Evolutionary conservation across 2,888 invertebrate species (phyloP).

Genomic region (Thereva nobilitata): DNA sequence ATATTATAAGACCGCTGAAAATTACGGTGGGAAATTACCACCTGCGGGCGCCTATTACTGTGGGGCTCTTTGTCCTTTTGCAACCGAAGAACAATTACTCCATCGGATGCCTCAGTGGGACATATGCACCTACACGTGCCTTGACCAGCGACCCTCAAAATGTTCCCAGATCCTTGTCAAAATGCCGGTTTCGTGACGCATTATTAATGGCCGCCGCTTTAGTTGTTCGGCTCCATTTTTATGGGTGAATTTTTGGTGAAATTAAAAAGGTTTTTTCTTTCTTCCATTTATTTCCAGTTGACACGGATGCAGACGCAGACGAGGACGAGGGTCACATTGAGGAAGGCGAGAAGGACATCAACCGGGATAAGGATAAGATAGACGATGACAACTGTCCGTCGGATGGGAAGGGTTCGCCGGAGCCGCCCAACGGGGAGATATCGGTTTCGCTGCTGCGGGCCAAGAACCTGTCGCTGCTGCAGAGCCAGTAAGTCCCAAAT

Average conservation of each 20-base stretch:
- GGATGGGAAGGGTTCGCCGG: slow-evolving; percentile 52
- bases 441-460: slow-evolving; percentile 57
- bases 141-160: too few species aligned
- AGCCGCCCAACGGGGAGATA: slow-evolving; percentile 56
- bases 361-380: slow-evolving; percentile 50
- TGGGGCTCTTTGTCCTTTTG: too few species aligned
- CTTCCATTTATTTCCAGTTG: slow-evolving; percentile 48
- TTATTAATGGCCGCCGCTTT: too few species aligned
- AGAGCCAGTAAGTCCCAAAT: slow-evolving; percentile 60
- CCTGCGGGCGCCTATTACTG: too few species aligned
- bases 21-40: too few species aligned
- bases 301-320: slow-evolving; percentile 58
- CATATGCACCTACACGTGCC: too few species aligned
- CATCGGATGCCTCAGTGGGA: too few species aligned
- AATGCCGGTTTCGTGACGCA: too few species aligned
- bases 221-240: too few species aligned
- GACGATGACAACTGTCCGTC: slow-evolving; percentile 55
- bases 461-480: slow-evolving; percentile 62
- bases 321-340: slow-evolving; percentile 57
- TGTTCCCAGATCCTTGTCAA: too few species aligned
- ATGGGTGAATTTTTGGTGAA: slow-evolving; percentile 8
- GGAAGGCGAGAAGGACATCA: slow-evolving; percentile 53
- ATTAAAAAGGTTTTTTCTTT: slow-evolving; percentile 28
- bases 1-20: too few species aligned
- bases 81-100: too few species aligned